Percentiles rank a stretch among this genome's conserved stretches.
These are phyloP conservation scores for Cheilinus undulatus DNA, from an alignment of 2,113 vertebrate genomes.

Conservation along the genomic window DNA sequence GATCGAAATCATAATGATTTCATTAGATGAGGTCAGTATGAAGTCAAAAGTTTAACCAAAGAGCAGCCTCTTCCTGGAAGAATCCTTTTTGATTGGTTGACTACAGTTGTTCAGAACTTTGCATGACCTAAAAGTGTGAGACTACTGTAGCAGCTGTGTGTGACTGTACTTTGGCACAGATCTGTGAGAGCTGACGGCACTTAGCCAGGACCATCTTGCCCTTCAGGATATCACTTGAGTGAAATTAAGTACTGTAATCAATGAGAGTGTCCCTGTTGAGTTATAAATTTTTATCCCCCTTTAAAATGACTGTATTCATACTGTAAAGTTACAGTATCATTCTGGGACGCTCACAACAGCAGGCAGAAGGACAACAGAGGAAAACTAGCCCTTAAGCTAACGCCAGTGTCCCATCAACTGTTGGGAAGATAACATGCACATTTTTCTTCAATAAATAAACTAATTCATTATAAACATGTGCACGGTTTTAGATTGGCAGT, in stretches of 20 bases:
- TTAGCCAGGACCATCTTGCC: background rate
- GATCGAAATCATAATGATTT: conserved; percentile 2
- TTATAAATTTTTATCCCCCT: background rate
- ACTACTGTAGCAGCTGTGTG: background rate
- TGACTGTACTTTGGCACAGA: background rate
- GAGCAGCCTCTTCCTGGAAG: background rate
- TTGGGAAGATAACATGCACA: too few species aligned
- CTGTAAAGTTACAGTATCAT: background rate
- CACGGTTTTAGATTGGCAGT: too few species aligned
- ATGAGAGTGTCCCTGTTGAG: background rate
- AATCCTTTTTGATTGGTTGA: background rate
- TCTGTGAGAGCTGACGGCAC: background rate
- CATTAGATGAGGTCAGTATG: conserved; percentile 1
- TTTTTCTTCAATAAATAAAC: too few species aligned
- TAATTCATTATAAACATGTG: too few species aligned
- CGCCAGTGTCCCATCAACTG: too few species aligned
- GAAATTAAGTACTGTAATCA: conserved; percentile 1
- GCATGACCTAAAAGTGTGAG: background rate
- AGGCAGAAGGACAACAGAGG: background rate
- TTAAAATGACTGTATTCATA: background rate
- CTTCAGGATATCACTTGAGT: background rate
- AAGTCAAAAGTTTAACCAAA: conserved; percentile 19
- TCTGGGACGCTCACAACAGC: background rate
- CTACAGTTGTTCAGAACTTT: background rate
- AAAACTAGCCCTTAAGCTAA: background rate